Evolutionary conservation across 2,113 vertebrate species (phyloP), one percentile per base, ranked within the genome.

Genomic region (Tretioscincus oriximinensis): DNA sequence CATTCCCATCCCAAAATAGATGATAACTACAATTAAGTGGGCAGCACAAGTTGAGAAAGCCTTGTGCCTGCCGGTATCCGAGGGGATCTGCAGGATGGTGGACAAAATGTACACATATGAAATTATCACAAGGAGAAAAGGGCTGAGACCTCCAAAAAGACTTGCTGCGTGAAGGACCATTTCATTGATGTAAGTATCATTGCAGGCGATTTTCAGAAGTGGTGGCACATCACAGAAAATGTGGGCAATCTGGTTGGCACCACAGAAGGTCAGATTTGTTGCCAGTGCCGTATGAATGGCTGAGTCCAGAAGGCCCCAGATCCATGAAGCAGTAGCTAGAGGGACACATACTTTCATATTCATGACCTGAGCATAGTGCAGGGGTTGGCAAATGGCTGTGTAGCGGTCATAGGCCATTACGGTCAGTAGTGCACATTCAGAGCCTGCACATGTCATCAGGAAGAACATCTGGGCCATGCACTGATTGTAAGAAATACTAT

Each of bases 331-430:
- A 0, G 21, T 0, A 0, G 72, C 82, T 0, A 87, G 45, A 9
- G 0, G 1, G 0, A 1, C 0, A 0, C 88, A 77, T 26, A 73
- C 1, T 0, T 26, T 0, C 0, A 0, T 11, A 29, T n/a, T 6
- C 90, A 91, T 76, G 70, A 84, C 4, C 0, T 18, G 49, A 2
- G 2, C 0, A 0, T 86, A 89, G 73, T 0, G 83, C 84, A 92
- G 77, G 0, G 90, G 88, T 3, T n/a, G 73, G 78, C 89, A 90
- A 26, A 91, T 84, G 41, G 91, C 88, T 0, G 47, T 21, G 0
- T 73, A 86, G n/a, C 87, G 74, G 49, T 92, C 89, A 0, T 45
- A 92, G 78, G 90, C 91, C 90, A 90, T 90, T 82, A 89, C 1
- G 0, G 89, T 79, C 47, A 91, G 85, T 51, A 91, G 72, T 0